Evolutionary conservation across 2,888 invertebrate species (phyloP), one percentile per base, ranked within the genome.

Genomic region (Orthosia gracilis): DNA sequence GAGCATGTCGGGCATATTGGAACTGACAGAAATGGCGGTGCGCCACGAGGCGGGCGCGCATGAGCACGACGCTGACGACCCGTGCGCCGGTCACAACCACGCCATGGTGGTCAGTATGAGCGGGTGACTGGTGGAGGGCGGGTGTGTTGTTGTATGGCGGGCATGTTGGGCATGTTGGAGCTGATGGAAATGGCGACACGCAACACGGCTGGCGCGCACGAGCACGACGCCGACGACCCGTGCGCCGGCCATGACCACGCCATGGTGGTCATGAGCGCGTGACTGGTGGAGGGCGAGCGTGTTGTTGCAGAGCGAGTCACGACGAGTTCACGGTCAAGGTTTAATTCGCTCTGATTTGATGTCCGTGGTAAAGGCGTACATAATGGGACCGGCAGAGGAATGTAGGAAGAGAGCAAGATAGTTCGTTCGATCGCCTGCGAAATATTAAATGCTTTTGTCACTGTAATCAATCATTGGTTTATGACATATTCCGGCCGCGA

Each of bases 101-200:
- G 89, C 92, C 64, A 94, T 95, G 94, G 94, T 94, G 91, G 85
- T 86, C 58, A 78, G 94, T 59, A 31, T 31, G 31, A 31, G 31
- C 31, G 31, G 31, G 31, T 31, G 31, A 31, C 31, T 31, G 31
- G 31, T 31, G 31, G 31, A 31, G 31, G 31, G 31, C 31, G 7
- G 31, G 31, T 7, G 31, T 31, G 31, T 31, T 7, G 45, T 61
- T 61, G 40, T 15, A 31, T 5, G 7, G 31, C 31, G 31, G 31
- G 31, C 31, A 7, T 31, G 31, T 31, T 7, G 45, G 45, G 23
- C 23, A 26, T 76, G 49, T 45, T 65, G 23, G 63, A 49, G n/a
- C 9, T 72, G 59, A 13, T 23, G 50, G 61, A 70, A 26, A 40
- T 64, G 64, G 57, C 65, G 62, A 75, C 76, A 61, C 66, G 26